Conservation (phyloP, 2,797 vertebrate genomes). For the Brotula barbata region DNA sequence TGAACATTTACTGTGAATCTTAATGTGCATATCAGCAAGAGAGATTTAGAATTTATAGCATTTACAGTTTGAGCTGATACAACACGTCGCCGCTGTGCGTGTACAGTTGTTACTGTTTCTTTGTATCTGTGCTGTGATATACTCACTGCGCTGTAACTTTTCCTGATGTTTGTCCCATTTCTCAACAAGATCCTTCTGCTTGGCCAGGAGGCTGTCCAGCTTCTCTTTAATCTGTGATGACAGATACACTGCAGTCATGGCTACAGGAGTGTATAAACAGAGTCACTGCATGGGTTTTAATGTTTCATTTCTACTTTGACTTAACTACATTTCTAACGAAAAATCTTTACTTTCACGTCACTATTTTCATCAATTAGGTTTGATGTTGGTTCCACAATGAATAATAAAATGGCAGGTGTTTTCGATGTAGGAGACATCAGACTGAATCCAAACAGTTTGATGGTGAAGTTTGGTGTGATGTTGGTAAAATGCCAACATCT, state of each 20-base stretch:
- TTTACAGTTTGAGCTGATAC: slow-evolving; percentile 22
- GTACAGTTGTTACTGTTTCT: slow-evolving; percentile 20
- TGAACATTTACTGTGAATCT: slow-evolving; percentile 4
- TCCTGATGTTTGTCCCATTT: slow-evolving; percentile 87
- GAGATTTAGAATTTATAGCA: slow-evolving; percentile 25
- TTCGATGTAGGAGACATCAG: no score
- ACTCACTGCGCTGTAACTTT: slow-evolving; percentile 78
- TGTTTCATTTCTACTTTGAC: no score
- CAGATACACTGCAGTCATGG: slow-evolving; percentile 31
- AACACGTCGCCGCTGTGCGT: slow-evolving; percentile 29
- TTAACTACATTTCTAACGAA: no score
- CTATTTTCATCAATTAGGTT: no score
- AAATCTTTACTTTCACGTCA: no score
- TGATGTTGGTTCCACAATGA: no score
- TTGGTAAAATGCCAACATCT: no score
- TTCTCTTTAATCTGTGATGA: slow-evolving; percentile 88
- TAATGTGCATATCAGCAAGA: slow-evolving; percentile 5
- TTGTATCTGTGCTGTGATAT: slow-evolving; percentile 18
- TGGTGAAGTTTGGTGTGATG: no score
- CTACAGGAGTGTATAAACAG: slow-evolving; percentile 8
- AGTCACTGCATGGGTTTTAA: background rate
- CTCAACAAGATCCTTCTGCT: slow-evolving; percentile 86
- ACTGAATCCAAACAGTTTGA: no score
- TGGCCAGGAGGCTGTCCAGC: slow-evolving; percentile 87
- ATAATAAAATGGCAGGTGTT: no score